Percentiles rank a stretch among this genome's conserved stretches.
These are phyloP conservation scores for Agrilus cyanescens DNA, from an alignment of 2,888 invertebrate genomes.

Conservation along the genomic window DNA sequence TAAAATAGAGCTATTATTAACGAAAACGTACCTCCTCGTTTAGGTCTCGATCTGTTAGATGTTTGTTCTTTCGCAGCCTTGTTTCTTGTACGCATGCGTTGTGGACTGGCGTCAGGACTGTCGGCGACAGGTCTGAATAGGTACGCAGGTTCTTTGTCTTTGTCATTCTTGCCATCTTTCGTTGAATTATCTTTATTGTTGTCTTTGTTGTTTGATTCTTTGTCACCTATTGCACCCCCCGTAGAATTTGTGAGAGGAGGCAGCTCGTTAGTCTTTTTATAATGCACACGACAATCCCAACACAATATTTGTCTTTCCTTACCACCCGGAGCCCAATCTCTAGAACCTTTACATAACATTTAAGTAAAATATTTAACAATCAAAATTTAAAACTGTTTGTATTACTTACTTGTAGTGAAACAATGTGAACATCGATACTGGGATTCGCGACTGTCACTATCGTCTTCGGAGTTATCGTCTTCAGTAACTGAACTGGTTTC, in stretches of 20 bases:
- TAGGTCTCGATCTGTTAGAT: slow-evolving; percentile 38
- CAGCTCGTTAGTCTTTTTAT: slow-evolving; percentile 67
- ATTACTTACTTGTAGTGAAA: slow-evolving; percentile 52
- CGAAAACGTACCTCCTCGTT: slow-evolving; percentile 36
- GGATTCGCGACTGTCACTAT: slow-evolving; percentile 85
- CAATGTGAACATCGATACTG: slow-evolving; percentile 65
- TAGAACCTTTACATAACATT: slow-evolving; percentile 40
- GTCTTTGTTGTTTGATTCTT: slow-evolving; percentile 11
- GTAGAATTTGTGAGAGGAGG: slow-evolving; percentile 41
- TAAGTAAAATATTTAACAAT: not conserved
- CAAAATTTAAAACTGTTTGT: slow-evolving; percentile 1
- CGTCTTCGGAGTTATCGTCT: slow-evolving; percentile 86
- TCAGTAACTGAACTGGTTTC: slow-evolving; percentile 73
- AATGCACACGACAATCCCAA: slow-evolving; percentile 62
- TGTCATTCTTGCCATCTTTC: slow-evolving; percentile 11
- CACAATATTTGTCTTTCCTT: slow-evolving; percentile 59
- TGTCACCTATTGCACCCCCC: slow-evolving; percentile 18
- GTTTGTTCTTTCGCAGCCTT: slow-evolving; percentile 66
- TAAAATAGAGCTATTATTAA: slow-evolving; percentile 16
- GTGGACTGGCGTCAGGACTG: slow-evolving; percentile 71
- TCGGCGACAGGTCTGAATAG: slow-evolving; percentile 31
- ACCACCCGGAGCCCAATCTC: slow-evolving; percentile 62
- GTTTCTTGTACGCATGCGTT: slow-evolving; percentile 80
- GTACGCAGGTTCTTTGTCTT: slow-evolving; percentile 17
- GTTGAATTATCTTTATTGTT: slow-evolving; percentile 2